Conservation (phyloP, 2,113 vertebrate genomes). For the Struthidea cinerea region DNA sequence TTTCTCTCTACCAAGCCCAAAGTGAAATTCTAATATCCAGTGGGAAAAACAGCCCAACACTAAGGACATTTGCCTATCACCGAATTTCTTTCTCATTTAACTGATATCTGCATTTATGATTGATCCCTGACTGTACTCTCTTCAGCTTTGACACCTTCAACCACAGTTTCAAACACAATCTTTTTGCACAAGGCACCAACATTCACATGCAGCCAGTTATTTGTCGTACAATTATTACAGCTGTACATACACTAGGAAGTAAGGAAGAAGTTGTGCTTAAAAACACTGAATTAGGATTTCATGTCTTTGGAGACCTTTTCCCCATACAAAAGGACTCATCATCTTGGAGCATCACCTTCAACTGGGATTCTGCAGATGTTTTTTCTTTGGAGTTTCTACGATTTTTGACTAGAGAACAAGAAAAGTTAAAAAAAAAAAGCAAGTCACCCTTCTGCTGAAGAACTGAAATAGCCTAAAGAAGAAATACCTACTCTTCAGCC, state of each 20-base stretch:
- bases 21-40: not conserved
- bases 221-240: not conserved
- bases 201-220: not conserved
- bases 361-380: not conserved
- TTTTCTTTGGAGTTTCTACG: not conserved
- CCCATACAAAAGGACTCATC: not conserved
- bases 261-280: not conserved
- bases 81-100: not conserved
- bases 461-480: not conserved
- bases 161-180: not conserved
- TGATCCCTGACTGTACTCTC: not conserved
- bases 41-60: not conserved
- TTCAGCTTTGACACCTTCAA: not conserved
- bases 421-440: not conserved
- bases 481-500: not conserved
- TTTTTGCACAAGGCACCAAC: not conserved
- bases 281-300: not conserved
- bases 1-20: not conserved
- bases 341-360: not conserved
- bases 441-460: not conserved
- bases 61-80: not conserved
- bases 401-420: not conserved
- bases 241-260: fast-evolving
- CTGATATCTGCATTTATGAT: not conserved
- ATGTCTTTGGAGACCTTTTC: not conserved